phyloP scores from a whole-genome alignment of 2,113 vertebrate species.

The Theristicus caerulescens region DNA sequence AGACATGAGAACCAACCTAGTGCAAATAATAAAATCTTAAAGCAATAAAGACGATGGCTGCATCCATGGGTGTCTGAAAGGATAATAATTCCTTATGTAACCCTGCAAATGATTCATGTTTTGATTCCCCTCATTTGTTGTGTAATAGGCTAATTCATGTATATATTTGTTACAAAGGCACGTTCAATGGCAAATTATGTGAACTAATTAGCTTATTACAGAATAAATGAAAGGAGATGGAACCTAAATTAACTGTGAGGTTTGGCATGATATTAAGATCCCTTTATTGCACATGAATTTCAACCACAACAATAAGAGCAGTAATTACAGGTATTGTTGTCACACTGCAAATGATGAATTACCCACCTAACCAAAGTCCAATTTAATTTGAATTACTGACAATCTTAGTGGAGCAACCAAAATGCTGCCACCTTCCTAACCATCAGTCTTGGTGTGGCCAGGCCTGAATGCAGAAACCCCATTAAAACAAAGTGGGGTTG shows the following conservation, averaged over 20 bases:
- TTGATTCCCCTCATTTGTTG: constrained; percentile 43
- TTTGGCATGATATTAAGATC: constrained; percentile 56
- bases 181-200: constrained; percentile 47
- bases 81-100: constrained; percentile 28
- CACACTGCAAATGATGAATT: constrained; percentile 21
- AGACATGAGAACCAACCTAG: neutral
- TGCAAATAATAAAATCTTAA: neutral
- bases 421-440: neutral
- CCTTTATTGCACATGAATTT: constrained; percentile 30
- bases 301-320: neutral
- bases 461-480: neutral
- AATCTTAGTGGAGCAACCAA: neutral
- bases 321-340: constrained; percentile 57
- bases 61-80: neutral
- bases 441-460: neutral
- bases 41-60: neutral
- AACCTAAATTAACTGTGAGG: constrained; percentile 60
- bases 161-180: constrained; percentile 49
- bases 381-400: constrained; percentile 2
- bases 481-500: neutral
- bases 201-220: constrained; percentile 65
- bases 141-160: constrained; percentile 50
- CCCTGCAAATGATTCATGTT: constrained; percentile 33
- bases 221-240: constrained; percentile 61
- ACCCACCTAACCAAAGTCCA: constrained; percentile 15